A percentile compares a stretch with the other conserved stretches of the same genome.
Conservation (phyloP, 2,113 vertebrate species). For the Toxotes jaculatrix region DNA sequence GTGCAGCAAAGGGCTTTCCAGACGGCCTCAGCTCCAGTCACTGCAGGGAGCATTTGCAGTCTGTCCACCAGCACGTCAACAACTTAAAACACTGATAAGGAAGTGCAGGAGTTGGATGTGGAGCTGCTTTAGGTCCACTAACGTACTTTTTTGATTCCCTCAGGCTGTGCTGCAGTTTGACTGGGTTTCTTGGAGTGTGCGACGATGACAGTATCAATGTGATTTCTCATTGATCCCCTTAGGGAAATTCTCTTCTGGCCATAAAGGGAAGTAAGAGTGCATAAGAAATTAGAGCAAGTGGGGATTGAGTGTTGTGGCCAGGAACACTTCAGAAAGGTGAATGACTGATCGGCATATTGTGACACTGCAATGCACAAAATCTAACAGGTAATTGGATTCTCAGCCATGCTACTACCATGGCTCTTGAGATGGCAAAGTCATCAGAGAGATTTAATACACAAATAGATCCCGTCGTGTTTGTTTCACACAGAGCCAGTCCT, state of each 20-base stretch:
- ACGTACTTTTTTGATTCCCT: conserved; percentile 8
- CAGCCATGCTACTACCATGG: background rate
- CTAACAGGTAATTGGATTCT: conserved; percentile 3
- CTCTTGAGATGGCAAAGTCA: background rate
- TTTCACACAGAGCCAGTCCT: background rate
- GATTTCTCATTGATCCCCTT: conserved; percentile 23
- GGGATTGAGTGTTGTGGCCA: background rate
- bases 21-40: conserved; percentile 22
- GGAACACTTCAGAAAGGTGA: background rate
- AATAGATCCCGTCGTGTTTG: too few species aligned
- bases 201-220: conserved; percentile 13
- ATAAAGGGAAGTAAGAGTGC: background rate
- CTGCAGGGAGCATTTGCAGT: conserved; percentile 28
- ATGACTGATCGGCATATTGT: background rate
- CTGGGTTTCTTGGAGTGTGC: conserved; percentile 7
- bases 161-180: background rate
- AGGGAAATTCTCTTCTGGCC: conserved; percentile 26
- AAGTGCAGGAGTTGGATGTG: conserved; percentile 4
- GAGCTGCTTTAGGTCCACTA: background rate
- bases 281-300: background rate
- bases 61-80: conserved; percentile 33
- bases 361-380: background rate
- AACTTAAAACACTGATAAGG: conserved; percentile 34
- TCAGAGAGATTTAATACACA: too few species aligned
- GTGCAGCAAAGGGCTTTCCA: conserved; percentile 54